Conservation (phyloP, 2,888 invertebrate genomes). For the Agrypnus murinus region DNA sequence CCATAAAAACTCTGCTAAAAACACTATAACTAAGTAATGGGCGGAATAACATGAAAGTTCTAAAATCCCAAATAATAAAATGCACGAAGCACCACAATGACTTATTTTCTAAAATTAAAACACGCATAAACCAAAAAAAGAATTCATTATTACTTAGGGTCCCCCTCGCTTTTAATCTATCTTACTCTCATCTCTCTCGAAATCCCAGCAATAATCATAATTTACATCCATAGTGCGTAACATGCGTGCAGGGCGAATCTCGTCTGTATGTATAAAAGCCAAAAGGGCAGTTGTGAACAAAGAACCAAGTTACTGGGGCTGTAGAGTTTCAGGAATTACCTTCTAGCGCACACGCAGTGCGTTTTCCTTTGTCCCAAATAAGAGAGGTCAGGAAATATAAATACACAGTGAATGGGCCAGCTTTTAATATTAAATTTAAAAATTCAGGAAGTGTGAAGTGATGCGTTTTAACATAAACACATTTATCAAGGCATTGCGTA, state of each 20-base stretch:
- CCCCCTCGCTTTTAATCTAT: constrained; percentile 42
- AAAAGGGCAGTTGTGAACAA: constrained; percentile 41
- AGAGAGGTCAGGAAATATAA: constrained; percentile 47
- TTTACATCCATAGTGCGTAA: constrained; percentile 50
- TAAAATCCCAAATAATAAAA: constrained; percentile 17
- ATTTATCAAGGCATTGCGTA: too few relatives aligned
- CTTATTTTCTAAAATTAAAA: constrained; percentile 39
- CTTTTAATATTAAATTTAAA: constrained; percentile 41
- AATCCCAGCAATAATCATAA: constrained; percentile 52
- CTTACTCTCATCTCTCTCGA: constrained; percentile 43
- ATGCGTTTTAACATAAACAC: constrained; percentile 12
- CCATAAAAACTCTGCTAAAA: constrained; percentile 2
- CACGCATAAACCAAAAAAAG: constrained; percentile 38
- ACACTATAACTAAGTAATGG: neutral
- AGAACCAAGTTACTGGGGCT: constrained; percentile 44
- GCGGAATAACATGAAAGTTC: constrained; percentile 6
- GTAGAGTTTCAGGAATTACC: constrained; percentile 34
- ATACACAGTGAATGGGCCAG: constrained; percentile 40
- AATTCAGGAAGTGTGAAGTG: constrained; percentile 37
- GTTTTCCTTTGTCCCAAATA: constrained; percentile 47
- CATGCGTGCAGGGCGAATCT: constrained; percentile 33
- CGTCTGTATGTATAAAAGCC: constrained; percentile 40
- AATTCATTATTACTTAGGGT: constrained; percentile 37
- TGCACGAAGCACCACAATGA: constrained; percentile 9
- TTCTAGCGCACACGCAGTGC: constrained; percentile 38